phyloP scores from a whole-genome alignment of 2,113 vertebrate species.

The Sterrhoptilus dennistouni region DNA sequence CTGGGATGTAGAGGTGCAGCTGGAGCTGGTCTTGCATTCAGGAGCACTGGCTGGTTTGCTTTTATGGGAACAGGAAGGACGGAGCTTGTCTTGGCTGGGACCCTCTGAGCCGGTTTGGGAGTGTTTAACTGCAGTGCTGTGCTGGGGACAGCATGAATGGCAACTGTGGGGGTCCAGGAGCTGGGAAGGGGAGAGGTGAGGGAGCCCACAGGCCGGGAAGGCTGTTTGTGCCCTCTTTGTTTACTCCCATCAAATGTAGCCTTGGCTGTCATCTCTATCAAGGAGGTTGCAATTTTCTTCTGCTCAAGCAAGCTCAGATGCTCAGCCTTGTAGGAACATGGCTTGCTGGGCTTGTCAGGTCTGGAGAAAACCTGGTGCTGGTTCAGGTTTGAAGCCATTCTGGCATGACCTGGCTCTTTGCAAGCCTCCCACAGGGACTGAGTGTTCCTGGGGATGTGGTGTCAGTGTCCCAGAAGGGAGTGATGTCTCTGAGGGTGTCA shows the following conservation, averaged over 20 bases:
- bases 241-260: not conserved
- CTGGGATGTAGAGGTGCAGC: not conserved
- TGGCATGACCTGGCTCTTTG: not conserved
- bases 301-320: not conserved
- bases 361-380: not conserved
- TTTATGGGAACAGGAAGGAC: not conserved
- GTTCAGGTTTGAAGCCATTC: not conserved
- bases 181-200: not conserved
- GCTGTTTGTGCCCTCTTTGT: not conserved
- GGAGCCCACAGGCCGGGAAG: not conserved
- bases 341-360: not conserved
- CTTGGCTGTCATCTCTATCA: not conserved
- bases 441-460: not conserved
- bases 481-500: not conserved
- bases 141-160: not conserved
- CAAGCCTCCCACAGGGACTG: not conserved
- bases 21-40: not conserved
- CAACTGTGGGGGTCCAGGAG: not conserved
- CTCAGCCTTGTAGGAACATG: rapidly evolving
- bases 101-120: not conserved
- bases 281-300: not conserved
- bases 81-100: not conserved
- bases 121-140: not conserved
- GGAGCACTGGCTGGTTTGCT: not conserved
- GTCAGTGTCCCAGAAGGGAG: not conserved